A percentile compares a stretch with the other conserved stretches of the same genome.
phyloP scores from a whole-genome alignment of 92 coral and sea anemone genomes.

The Umimayanthus kanabou region DNA sequence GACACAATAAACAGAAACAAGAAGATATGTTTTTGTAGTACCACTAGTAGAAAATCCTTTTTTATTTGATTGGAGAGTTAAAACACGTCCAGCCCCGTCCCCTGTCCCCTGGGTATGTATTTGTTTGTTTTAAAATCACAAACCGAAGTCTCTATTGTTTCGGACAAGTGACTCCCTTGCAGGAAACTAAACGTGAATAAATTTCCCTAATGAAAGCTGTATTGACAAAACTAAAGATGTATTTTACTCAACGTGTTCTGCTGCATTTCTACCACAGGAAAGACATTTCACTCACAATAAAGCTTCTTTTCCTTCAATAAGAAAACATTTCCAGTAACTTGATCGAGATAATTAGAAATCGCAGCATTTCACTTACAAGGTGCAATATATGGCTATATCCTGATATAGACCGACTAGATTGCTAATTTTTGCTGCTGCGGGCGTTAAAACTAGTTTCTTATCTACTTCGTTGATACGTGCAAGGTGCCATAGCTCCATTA shows the following conservation, averaged over 20 bases:
- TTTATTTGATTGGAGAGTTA: background rate
- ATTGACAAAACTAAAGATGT: conserved; percentile 23
- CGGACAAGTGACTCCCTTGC: conserved; percentile 20
- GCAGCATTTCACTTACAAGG: conserved; percentile 15
- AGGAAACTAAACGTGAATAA: conserved; percentile 41
- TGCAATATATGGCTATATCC: conserved; percentile 5
- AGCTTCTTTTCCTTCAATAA: background rate
- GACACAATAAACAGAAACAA: conserved; percentile 16
- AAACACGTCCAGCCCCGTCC: background rate
- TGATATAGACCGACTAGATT: background rate
- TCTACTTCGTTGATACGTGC: background rate
- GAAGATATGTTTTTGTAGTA: conserved; percentile 2
- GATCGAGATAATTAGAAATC: background rate
- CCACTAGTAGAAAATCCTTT: background rate
- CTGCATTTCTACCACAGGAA: background rate
- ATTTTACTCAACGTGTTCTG: background rate
- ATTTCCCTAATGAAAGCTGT: conserved; percentile 39
- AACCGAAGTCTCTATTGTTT: conserved; percentile 23
- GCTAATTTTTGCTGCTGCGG: background rate
- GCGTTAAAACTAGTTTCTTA: background rate
- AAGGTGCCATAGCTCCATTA: background rate
- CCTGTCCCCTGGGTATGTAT: conserved; percentile 18
- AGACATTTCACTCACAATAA: background rate
- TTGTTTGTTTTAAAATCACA: conserved; percentile 18
- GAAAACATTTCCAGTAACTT: background rate